A percentile compares a stretch with the other conserved stretches of the same genome.
Conservation (phyloP, 2,113 vertebrate species). For the Oryzias melastigma region DNA sequence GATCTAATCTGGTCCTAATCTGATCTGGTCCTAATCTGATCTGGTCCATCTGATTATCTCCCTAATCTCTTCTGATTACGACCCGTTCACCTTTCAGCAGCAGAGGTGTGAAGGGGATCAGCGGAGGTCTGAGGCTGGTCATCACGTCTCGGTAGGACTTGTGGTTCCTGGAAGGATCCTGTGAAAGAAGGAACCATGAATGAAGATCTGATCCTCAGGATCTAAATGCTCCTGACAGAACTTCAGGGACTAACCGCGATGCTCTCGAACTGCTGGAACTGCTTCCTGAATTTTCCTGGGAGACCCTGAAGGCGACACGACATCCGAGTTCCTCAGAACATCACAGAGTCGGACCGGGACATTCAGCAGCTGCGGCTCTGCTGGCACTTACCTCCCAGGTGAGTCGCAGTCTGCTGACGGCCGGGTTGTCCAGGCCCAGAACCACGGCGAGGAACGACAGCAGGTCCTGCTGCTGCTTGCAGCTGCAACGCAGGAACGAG, state of each 20-base stretch:
- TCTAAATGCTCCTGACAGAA: background rate
- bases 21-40: too few relatives aligned
- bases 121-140: conserved; percentile 88
- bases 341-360: background rate
- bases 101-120: conserved; percentile 94
- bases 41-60: too few relatives aligned
- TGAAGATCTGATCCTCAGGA: background rate
- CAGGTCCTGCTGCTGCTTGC: conserved; percentile 97
- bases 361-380: background rate
- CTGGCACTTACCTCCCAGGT: conserved; percentile 88
- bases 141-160: conserved; percentile 94
- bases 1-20: too few relatives aligned
- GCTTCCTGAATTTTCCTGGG: conserved; percentile 94
- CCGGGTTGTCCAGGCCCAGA: conserved; percentile 91
- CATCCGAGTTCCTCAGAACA: background rate
- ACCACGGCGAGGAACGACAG: conserved; percentile 93
- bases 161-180: conserved; percentile 97
- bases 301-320: conserved; percentile 80
- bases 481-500: conserved; percentile 71
- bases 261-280: conserved; percentile 94
- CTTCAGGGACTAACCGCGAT: conserved; percentile 80
- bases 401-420: conserved; percentile 88
- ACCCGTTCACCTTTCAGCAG: conserved; percentile 74
- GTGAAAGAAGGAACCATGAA: background rate
- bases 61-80: too few relatives aligned